Percentiles rank a stretch among this genome's conserved stretches.
Evolutionary conservation across 1,140 invertebrate species (phyloP).

Genomic region (Papilio machaon): DNA sequence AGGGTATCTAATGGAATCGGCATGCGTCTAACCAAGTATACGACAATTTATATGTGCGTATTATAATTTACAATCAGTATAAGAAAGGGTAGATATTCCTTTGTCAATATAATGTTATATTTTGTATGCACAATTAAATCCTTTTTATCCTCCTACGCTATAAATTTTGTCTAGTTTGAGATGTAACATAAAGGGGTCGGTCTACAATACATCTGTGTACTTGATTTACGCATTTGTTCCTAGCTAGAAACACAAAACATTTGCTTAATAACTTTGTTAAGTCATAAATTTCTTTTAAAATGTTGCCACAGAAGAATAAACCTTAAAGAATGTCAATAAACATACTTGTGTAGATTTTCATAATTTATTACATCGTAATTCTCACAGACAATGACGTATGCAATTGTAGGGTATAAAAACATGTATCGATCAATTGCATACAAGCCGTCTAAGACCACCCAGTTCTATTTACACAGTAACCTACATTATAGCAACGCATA

Average conservation of each 20-base stretch:
- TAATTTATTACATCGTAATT: neutral
- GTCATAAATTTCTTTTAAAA: neutral
- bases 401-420: constrained; percentile 3
- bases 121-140: constrained; percentile 71
- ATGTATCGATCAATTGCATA: constrained; percentile 24
- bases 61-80: constrained; percentile 68
- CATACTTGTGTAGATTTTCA: neutral
- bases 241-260: neutral
- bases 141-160: constrained; percentile 57
- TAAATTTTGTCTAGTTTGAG: constrained; percentile 56
- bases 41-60: constrained; percentile 59
- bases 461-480: constrained; percentile 78
- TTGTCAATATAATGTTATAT: constrained; percentile 77
- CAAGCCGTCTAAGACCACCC: constrained; percentile 57
- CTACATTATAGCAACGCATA: constrained; percentile 71
- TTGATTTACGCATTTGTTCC: neutral
- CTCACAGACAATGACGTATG: neutral
- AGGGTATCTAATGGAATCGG: constrained; percentile 68
- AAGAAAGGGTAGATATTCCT: constrained; percentile 74
- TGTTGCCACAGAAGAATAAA: no score
- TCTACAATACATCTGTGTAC: neutral
- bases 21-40: constrained; percentile 66
- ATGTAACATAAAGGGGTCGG: neutral
- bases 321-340: neutral
- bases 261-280: neutral